Base-by-base conservation (phyloP, 53 echinoderm and acorn worm genomes). In the Patiria pectinifera region DNA sequence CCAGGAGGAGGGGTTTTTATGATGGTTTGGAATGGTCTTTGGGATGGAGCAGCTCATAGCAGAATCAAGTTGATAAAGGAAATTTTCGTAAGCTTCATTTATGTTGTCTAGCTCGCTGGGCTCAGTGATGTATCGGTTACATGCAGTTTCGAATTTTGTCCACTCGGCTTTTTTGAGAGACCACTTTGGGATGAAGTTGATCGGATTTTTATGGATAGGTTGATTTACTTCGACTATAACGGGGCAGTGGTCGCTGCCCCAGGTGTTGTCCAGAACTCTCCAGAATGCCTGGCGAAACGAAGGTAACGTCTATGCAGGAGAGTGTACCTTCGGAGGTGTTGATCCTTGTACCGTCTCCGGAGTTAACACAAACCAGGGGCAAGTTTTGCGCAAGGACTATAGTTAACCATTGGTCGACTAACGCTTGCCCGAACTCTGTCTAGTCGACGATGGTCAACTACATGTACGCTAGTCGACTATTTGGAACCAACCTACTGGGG, bases 151-250 rank as follows among this genome's bases (percentile, higher is more conserved):
- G 49, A 85, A 85, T 26, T 66, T 85, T 8, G 12, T 21, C 85
- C 85, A 85, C 22, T 85, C 69, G 6, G 66, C 85, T 25, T 85
- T 85, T 62, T 85, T 85, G 0, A 63, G 7, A 15, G 61, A 22
- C 85, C 85, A 85, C 45, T 45, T 24, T 6, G 78, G 78, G 15
- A 1, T 78, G 11, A 15, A 15, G 10, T 78, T 78, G 11, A 43
- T 3, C 0, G 15, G 43, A 35, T 78, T 35, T 24, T 0, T 6
- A 15, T 2, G 12, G 15, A 24, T 11, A 78, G 25, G 6, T 11
- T 35, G 25, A 35, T 78, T 15, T 25, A 78, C 3, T 44, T 78
- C 0, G 35, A 78, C 15, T 7, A 78, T 11, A 44, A 78, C 21
- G 10, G 78, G 78, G 10, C 78, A 78, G 15, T 78, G 43, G 44